These are phyloP conservation scores for Acanthopagrus latus DNA, from an alignment of 2,797 vertebrate species.

Conservation along the genomic window DNA sequence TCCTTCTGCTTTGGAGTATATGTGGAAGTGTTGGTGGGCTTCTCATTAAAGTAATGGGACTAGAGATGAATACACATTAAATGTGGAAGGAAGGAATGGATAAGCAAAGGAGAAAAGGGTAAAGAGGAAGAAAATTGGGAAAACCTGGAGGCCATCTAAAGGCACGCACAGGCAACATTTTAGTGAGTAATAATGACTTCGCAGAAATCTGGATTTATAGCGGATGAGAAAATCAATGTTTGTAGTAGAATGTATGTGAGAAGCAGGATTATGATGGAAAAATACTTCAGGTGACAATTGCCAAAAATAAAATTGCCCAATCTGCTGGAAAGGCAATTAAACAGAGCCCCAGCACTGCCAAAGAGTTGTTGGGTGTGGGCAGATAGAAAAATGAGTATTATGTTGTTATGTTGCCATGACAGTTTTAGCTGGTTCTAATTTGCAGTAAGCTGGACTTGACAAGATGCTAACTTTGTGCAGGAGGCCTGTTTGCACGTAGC, in stretches of 20 bases:
- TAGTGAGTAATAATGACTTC: constrained; percentile 20
- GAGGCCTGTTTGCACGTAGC: constrained; percentile 15
- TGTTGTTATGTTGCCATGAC: too few species aligned
- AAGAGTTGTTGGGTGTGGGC: too few species aligned
- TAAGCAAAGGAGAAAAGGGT: not conserved
- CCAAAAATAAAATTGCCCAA: not conserved
- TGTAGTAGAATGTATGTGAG: constrained; percentile 1
- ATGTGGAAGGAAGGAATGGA: not conserved
- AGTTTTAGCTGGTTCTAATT: too few species aligned
- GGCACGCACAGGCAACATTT: not conserved
- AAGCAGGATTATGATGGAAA: constrained; percentile 6
- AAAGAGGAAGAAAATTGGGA: not conserved
- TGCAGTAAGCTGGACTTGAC: too few species aligned
- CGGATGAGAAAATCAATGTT: constrained; percentile 31
- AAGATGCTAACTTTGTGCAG: not conserved
- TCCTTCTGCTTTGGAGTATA: not conserved
- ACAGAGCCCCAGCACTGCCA: too few species aligned
- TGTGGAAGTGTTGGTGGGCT: not conserved
- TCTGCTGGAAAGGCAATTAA: too few species aligned
- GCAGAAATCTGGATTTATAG: constrained; percentile 13
- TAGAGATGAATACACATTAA: not conserved
- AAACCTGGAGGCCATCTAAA: constrained; percentile 14
- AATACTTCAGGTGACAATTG: constrained; percentile 14
- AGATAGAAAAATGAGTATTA: too few species aligned
- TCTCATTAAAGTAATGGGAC: not conserved